Evolutionary conservation across 2,888 invertebrate genomes (phyloP).

Genomic region (Nemoura dubitans): DNA sequence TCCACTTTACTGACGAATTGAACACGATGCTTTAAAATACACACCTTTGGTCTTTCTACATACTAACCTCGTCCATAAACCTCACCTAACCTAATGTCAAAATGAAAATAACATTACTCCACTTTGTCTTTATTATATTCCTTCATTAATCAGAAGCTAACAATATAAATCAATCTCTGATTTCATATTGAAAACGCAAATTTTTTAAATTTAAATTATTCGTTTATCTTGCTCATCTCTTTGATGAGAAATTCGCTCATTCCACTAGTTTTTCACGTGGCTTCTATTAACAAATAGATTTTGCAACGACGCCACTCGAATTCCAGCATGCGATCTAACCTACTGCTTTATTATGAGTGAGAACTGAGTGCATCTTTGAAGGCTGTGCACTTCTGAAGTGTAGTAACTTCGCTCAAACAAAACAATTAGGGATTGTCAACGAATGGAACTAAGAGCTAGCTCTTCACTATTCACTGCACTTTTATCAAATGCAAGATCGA

Average conservation of each 20-base stretch:
- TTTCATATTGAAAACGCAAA: background rate
- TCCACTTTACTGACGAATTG: too few species aligned
- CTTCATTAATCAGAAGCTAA: background rate
- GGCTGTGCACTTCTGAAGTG: background rate
- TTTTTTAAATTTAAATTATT: background rate
- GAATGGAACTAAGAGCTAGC: background rate
- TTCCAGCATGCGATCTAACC: too few species aligned
- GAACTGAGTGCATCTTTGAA: background rate
- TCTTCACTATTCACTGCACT: too few species aligned
- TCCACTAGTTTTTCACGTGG: background rate
- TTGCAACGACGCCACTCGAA: too few species aligned
- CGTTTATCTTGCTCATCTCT: background rate
- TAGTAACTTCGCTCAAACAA: background rate
- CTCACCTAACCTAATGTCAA: background rate
- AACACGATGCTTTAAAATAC: too few species aligned
- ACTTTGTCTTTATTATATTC: background rate
- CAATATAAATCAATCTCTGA: background rate
- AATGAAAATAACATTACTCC: background rate
- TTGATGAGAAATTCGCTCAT: too few species aligned
- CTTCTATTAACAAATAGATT: background rate
- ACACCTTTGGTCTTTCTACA: too few species aligned
- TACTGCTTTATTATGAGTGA: too few species aligned
- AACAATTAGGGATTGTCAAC: conserved; percentile 7
- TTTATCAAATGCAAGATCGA: background rate
- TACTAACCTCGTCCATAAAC: too few species aligned